Conservation (phyloP, 2,113 vertebrate species). For the Indicator maculatus region DNA sequence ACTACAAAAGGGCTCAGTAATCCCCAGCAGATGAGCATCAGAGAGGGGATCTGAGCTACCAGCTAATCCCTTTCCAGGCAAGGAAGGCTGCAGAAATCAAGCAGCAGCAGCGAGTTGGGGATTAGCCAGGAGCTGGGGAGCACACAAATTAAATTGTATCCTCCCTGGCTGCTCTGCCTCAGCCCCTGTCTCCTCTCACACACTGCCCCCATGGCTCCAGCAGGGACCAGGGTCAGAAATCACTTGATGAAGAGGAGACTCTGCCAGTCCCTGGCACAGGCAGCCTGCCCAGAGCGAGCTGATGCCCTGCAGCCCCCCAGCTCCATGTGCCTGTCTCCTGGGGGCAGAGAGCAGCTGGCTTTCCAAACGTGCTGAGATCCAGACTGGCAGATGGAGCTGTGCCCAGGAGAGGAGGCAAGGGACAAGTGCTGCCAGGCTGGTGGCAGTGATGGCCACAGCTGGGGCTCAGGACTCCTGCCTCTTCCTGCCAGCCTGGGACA, state of each 20-base stretch:
- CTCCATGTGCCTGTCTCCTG: background rate
- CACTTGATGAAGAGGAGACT: slow-evolving; percentile 15
- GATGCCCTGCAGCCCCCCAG: background rate
- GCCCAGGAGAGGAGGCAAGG: background rate
- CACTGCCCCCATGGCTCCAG: background rate
- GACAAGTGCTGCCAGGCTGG: background rate
- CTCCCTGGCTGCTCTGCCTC: background rate
- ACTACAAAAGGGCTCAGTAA: slow-evolving; percentile 23
- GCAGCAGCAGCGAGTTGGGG: slow-evolving; percentile 17
- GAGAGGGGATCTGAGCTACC: slow-evolving; percentile 9
- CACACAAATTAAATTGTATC: slow-evolving; percentile 65
- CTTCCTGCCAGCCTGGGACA: background rate
- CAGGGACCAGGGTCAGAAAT: slow-evolving; percentile 29
- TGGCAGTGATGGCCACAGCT: background rate
- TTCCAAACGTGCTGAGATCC: background rate
- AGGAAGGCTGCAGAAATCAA: slow-evolving; percentile 46
- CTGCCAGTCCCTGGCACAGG: background rate
- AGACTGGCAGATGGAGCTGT: background rate
- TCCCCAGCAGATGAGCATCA: slow-evolving; percentile 55
- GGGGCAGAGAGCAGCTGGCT: background rate
- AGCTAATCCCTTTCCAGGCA: slow-evolving; percentile 48
- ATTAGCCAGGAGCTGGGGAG: slow-evolving; percentile 63
- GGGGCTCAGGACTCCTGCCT: background rate
- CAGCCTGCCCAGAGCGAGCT: background rate
- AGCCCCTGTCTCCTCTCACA: background rate